Evolutionary conservation across 2,888 invertebrate genomes (phyloP), one percentile per base, ranked within the genome.

Genomic region (Ditula angustiorana): DNA sequence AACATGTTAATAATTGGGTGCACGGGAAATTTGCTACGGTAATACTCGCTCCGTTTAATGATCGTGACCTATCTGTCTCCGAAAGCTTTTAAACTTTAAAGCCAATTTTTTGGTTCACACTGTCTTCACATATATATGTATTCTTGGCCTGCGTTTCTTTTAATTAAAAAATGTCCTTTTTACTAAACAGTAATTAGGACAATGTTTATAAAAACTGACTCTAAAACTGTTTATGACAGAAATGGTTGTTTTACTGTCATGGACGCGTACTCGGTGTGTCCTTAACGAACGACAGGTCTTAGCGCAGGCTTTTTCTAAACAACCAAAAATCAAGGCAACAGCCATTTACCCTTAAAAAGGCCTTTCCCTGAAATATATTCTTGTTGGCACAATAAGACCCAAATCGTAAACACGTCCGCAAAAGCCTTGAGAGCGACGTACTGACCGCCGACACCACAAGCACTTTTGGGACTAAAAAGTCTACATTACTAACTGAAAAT

Each of bases 391-490:
- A 37, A 37, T 16, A 28, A 26, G 23, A 35, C 46, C 52, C 41
- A 13, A 37, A 35, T 53, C 61, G 47, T 61, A 61, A 61, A 61
- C 47, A 55, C 26, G 55, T 13, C 55, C 47, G 47, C 55, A 61
- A 56, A 55, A 55, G 37, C 47, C 35, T 55, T 47, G 24, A 49
- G 47, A 13, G 28, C 35, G n/a, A 35, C 16, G n/a, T 21, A 19
- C 47, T 55, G 24, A 37, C 55, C 55, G 55, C 46, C 26, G 16
- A 26, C 21, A 61, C 55, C 55, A 55, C 61, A 56, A 61, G 61
- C 61, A 61, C 53, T 61, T n/a, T 55, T 55, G 37, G 55, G 28
- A 49, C 61, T 56, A 37, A 56, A 61, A 61, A 61, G 37, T 61
- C 35, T 49, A 61, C 47, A 61, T 49, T 49, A 47, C 61, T 46